Conservation (phyloP, 1,140 invertebrate genomes). For the Nephila pilipes region DNA sequence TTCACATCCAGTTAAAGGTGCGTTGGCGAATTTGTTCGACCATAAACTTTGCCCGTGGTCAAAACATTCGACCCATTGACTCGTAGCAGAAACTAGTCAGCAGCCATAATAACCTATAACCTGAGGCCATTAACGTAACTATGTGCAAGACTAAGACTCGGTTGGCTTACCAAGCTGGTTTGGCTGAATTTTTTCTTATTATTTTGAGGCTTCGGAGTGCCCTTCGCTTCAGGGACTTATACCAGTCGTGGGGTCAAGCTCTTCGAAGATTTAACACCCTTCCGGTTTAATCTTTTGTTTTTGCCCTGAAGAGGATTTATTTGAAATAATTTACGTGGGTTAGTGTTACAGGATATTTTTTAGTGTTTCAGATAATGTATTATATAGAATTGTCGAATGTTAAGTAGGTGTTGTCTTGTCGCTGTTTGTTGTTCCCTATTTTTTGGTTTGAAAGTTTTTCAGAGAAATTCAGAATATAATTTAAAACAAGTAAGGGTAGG, state of each 20-base stretch:
- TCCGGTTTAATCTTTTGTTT: not conserved
- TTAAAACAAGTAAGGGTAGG: too few relatives aligned
- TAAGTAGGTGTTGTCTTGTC: too few relatives aligned
- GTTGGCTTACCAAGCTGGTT: constrained; percentile 35
- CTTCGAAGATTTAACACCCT: not conserved
- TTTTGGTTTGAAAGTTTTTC: too few relatives aligned
- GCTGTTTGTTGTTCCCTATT: too few relatives aligned
- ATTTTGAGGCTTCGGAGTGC: not conserved
- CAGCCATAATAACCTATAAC: constrained; percentile 24
- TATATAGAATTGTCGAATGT: too few relatives aligned
- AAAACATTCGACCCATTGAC: constrained; percentile 41
- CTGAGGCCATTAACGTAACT: not conserved
- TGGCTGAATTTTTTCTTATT: not conserved
- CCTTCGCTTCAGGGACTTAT: not conserved
- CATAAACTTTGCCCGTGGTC: not conserved
- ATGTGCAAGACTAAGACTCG: not conserved
- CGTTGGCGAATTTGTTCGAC: not conserved
- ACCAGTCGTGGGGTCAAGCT: not conserved
- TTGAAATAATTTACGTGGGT: not conserved
- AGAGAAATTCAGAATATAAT: too few relatives aligned
- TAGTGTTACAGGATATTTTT: not conserved
- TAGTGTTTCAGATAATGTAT: too few relatives aligned
- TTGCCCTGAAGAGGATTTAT: not conserved
- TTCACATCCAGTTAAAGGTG: not conserved
- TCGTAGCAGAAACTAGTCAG: constrained; percentile 37